These are phyloP conservation scores for Diplodus puntazzo DNA, from an alignment of 2,797 vertebrate genomes.

Conservation along the genomic window DNA sequence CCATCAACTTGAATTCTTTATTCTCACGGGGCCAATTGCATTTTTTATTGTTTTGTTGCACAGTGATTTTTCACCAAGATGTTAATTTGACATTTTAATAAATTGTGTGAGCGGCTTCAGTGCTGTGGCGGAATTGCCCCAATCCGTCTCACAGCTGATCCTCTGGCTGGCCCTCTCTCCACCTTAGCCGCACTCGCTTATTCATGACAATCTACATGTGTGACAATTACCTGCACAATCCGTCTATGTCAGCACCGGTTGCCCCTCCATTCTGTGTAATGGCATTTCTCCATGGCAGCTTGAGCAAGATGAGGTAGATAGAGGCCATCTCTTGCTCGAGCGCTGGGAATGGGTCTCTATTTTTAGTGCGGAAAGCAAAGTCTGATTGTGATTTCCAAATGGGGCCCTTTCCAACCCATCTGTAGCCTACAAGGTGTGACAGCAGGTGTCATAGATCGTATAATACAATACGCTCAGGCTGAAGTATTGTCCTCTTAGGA, in stretches of 20 bases:
- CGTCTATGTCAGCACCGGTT: conserved; percentile 74
- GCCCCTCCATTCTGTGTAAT: conserved; percentile 72
- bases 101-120: conserved; percentile 80
- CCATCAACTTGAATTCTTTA: conserved; percentile 75
- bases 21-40: conserved; percentile 79
- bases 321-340: conserved; percentile 69
- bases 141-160: conserved; percentile 87
- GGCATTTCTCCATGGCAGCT: conserved; percentile 74
- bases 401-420: conserved; percentile 44
- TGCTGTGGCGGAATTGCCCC: conserved; percentile 84
- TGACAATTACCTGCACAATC: conserved; percentile 85
- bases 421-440: conserved; percentile 53
- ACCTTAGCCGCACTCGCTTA: conserved; percentile 78
- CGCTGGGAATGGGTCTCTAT: conserved; percentile 69
- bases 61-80: conserved; percentile 85
- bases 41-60: conserved; percentile 83
- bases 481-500: conserved; percentile 53
- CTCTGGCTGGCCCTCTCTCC: conserved; percentile 74
- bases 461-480: conserved; percentile 40
- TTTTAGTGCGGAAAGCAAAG: conserved; percentile 70
- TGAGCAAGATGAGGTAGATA: conserved; percentile 70
- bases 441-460: conserved; percentile 57
- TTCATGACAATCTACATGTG: conserved; percentile 87
- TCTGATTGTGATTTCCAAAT: conserved; percentile 67
- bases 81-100: conserved; percentile 90